These are phyloP conservation scores for cat (Felis catus) DNA, from an alignment of 2,113 vertebrate genomes.

Conservation along the genomic window DNA sequence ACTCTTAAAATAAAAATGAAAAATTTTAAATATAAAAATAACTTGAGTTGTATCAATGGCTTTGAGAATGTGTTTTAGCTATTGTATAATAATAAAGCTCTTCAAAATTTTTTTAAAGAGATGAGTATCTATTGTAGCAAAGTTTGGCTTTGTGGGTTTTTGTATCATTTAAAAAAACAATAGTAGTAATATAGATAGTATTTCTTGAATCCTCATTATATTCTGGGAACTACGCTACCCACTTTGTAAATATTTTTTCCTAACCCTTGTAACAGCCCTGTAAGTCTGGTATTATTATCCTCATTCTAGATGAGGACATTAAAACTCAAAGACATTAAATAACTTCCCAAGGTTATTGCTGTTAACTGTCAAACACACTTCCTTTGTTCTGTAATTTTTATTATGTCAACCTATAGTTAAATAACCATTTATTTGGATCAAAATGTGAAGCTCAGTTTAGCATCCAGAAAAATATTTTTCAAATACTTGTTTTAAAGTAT, in stretches of 20 bases:
- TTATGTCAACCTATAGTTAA: background rate
- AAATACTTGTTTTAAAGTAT: constrained; percentile 24
- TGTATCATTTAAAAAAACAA: background rate
- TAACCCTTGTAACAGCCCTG: background rate
- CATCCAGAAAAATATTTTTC: constrained; percentile 5
- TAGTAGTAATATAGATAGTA: background rate
- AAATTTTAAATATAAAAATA: background rate
- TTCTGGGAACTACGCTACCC: background rate
- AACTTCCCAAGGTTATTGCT: background rate
- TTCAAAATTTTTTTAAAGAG: background rate
- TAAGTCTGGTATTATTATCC: background rate
- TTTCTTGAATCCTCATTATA: constrained; percentile 24
- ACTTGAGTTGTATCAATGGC: background rate
- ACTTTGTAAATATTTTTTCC: constrained; percentile 13
- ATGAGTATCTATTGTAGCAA: background rate
- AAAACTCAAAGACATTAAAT: constrained; percentile 29
- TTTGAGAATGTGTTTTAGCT: constrained; percentile 6
- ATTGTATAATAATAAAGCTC: background rate
- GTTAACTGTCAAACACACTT: background rate
- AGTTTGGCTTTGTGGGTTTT: constrained; percentile 1
- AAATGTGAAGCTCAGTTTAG: constrained; percentile 27
- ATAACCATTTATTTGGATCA: background rate
- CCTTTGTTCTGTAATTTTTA: background rate
- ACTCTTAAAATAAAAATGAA: constrained; percentile 20
- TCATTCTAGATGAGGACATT: constrained; percentile 20